Percentiles rank a stretch among this genome's conserved stretches.
Evolutionary conservation across 2,888 invertebrate species (phyloP).

Genomic region (Pseudanteris insignis): DNA sequence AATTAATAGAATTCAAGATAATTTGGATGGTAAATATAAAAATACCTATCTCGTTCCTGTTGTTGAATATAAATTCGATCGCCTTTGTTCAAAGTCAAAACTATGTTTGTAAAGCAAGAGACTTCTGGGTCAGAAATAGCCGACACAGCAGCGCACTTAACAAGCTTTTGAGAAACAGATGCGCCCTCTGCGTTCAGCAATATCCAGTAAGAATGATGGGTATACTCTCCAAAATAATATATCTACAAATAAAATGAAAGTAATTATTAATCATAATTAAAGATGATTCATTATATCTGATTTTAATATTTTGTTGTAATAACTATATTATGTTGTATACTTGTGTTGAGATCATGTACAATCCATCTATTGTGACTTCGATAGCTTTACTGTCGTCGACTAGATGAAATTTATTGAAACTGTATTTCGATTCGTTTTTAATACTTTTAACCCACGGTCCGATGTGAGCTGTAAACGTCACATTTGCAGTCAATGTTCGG

Average conservation of each 20-base stretch:
- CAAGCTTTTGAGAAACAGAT: conserved; percentile 51
- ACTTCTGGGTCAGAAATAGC: conserved; percentile 55
- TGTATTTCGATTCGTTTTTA: conserved; percentile 55
- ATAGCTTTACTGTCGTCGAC: conserved; percentile 60
- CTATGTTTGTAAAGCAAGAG: conserved; percentile 59
- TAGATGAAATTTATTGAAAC: conserved; percentile 59
- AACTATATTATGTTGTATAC: conserved; percentile 45
- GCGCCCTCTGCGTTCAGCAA: conserved; percentile 56
- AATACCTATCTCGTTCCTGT: conserved; percentile 58
- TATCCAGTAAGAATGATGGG: conserved; percentile 59
- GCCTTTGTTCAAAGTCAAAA: conserved; percentile 52
- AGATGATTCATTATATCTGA: not conserved
- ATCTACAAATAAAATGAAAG: conserved; percentile 50
- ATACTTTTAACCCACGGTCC: conserved; percentile 60
- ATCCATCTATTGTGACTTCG: conserved; percentile 58
- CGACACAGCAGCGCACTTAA: conserved; percentile 57
- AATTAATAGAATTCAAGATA: too few relatives aligned
- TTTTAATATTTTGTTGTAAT: not conserved
- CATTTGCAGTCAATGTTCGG: conserved; percentile 1
- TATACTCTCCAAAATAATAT: conserved; percentile 56
- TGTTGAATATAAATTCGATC: conserved; percentile 59
- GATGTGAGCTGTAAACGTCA: conserved; percentile 50
- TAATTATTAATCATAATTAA: not conserved
- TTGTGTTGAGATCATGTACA: conserved; percentile 62
- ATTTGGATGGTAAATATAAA: too few relatives aligned